phyloP scores from a whole-genome alignment of 2,113 vertebrate genomes.

The Psittacara wagleri region DNA sequence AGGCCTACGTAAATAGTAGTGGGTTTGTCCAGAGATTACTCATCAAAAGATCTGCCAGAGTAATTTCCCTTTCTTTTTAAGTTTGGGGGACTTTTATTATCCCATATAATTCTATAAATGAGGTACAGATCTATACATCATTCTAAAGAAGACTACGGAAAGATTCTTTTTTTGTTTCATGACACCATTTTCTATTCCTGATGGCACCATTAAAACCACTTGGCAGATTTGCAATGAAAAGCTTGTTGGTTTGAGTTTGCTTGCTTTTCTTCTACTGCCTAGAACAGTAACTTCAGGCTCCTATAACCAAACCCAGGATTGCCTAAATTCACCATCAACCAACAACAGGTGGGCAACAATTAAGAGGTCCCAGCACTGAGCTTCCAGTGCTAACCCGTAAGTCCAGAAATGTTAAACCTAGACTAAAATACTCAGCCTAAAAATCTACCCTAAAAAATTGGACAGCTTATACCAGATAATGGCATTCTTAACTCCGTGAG shows the following conservation, averaged over 20 bases:
- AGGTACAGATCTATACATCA: neutral
- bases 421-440: neutral
- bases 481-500: neutral
- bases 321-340: neutral
- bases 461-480: neutral
- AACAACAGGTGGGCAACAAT: neutral
- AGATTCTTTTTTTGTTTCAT: neutral
- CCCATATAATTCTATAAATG: neutral
- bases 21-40: neutral
- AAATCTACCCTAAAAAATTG: neutral
- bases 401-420: neutral
- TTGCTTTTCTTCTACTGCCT: neutral
- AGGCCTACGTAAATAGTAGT: neutral
- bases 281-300: neutral
- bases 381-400: neutral
- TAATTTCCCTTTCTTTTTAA: neutral
- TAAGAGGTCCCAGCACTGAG: neutral
- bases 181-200: neutral
- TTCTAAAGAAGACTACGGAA: neutral
- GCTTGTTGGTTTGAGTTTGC: neutral
- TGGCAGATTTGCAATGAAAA: neutral
- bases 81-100: neutral
- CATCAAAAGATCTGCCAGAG: neutral
- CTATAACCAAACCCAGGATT: neutral
- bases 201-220: neutral